These are phyloP conservation scores for Unio delphinus DNA, from an alignment of 2,888 invertebrate species.

Conservation along the genomic window DNA sequence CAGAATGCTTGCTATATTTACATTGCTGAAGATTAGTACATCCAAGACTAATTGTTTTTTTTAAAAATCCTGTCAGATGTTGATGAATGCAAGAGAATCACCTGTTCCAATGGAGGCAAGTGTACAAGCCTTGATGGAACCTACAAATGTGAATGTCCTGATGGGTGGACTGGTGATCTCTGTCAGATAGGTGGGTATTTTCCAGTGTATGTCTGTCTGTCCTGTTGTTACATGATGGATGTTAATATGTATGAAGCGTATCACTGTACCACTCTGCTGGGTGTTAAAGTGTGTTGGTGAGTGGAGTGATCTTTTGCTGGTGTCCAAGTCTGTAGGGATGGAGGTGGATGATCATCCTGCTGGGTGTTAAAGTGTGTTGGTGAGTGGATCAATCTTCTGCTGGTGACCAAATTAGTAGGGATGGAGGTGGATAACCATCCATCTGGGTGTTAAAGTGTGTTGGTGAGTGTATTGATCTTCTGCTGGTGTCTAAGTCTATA, in stretches of 20 bases:
- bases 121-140: constrained; percentile 78
- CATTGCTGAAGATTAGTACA: no score
- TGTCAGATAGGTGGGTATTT: constrained; percentile 75
- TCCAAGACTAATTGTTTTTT: not conserved
- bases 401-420: no score
- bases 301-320: no score
- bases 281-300: no score
- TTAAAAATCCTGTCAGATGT: constrained; percentile 11
- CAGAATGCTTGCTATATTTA: no score
- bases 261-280: constrained; percentile 1
- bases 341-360: constrained; percentile 2
- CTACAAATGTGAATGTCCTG: constrained; percentile 53
- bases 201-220: not conserved
- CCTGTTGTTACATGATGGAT: constrained; percentile 7
- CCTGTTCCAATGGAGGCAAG: constrained; percentile 93
- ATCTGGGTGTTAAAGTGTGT: not conserved
- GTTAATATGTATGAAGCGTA: constrained; percentile 20
- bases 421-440: not conserved
- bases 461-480: no score
- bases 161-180: constrained; percentile 84
- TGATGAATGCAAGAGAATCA: constrained; percentile 88
- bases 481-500: no score
- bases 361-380: no score
- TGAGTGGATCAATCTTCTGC: no score
- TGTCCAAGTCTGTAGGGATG: no score